These are phyloP conservation scores for Cyanistes caeruleus DNA, from an alignment of 2,113 vertebrate genomes.

Conservation along the genomic window DNA sequence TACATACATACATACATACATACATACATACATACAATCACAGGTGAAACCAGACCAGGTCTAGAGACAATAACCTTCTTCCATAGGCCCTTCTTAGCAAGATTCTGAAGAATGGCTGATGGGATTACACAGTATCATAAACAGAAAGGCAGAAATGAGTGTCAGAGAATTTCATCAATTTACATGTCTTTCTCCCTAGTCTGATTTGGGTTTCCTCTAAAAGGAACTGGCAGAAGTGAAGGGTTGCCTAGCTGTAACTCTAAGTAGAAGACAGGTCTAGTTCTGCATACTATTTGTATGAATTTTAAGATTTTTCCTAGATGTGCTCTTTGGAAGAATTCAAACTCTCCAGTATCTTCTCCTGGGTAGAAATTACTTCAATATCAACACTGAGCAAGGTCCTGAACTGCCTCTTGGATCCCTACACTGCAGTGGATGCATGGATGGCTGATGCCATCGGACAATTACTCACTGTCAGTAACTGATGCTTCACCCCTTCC, in stretches of 20 bases:
- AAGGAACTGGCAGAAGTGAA: neutral
- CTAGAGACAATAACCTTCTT: neutral
- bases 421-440: fast-evolving
- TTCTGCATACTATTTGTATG: neutral
- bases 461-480: neutral
- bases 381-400: neutral
- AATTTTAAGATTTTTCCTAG: neutral
- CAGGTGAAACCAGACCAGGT: neutral
- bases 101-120: neutral
- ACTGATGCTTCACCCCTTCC: fast-evolving
- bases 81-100: neutral
- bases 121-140: neutral
- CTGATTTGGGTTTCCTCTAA: neutral
- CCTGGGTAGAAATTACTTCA: neutral
- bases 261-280: neutral
- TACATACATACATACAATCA: neutral
- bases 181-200: neutral
- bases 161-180: neutral
- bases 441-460: fast-evolving
- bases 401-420: neutral
- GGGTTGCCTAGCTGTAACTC: neutral
- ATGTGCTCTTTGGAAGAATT: neutral
- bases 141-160: neutral
- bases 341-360: neutral
- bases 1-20: neutral